A percentile compares a stretch with the other conserved stretches of the same genome.
phyloP scores from a whole-genome alignment of 2,113 vertebrate species.

The Dasyurus viverrinus region DNA sequence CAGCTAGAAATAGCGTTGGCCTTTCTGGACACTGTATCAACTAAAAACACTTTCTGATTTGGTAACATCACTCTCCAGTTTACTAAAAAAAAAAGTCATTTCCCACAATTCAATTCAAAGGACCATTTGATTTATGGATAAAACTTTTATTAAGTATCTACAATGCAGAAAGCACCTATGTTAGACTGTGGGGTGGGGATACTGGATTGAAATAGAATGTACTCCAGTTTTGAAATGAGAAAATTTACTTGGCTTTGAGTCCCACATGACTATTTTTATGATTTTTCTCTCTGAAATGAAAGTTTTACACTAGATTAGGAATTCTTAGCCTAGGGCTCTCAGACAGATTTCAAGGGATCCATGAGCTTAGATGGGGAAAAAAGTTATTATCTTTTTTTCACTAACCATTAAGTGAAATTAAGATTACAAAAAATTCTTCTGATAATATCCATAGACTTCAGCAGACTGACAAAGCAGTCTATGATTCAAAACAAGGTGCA shows the following conservation, averaged over 20 bases:
- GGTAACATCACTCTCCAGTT: not conserved
- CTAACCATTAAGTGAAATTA: not conserved
- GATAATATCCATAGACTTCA: not conserved
- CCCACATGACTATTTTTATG: not conserved
- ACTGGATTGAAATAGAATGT: not conserved
- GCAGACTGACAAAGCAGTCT: not conserved
- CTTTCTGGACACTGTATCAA: not conserved
- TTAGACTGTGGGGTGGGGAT: not conserved
- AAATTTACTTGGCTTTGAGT: not conserved
- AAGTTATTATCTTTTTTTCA: not conserved
- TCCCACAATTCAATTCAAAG: not conserved
- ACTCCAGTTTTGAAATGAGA: not conserved
- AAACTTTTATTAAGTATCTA: not conserved
- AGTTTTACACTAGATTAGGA: not conserved
- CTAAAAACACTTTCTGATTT: conserved; percentile 6
- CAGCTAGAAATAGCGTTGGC: not conserved
- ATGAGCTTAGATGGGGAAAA: not conserved
- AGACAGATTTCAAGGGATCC: not conserved
- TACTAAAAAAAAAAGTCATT: not conserved
- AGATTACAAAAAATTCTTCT: not conserved
- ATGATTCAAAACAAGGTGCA: not conserved
- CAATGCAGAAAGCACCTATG: not conserved
- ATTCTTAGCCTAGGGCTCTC: not conserved
- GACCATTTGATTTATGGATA: not conserved
- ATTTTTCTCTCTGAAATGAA: not conserved